Conservation (phyloP, 2,113 vertebrate genomes). For the Melierax canorus region DNA sequence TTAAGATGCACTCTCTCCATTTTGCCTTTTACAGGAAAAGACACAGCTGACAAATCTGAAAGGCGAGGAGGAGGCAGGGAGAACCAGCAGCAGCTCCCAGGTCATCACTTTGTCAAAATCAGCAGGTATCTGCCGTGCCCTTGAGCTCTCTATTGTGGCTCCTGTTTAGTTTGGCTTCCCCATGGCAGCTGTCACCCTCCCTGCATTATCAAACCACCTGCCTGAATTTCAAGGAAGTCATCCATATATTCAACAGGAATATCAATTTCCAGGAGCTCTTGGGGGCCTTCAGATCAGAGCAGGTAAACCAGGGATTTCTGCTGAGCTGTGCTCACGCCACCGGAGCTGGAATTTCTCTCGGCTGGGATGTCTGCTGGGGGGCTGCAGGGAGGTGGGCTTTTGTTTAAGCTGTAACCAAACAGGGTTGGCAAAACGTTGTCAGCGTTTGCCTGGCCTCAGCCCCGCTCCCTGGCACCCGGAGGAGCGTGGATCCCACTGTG, state of each 20-base stretch:
- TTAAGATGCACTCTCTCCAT: not conserved
- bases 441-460: not conserved
- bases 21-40: not conserved
- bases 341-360: not conserved
- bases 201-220: not conserved
- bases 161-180: not conserved
- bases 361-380: not conserved
- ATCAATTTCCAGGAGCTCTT: not conserved
- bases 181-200: not conserved
- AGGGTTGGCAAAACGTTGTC: not conserved
- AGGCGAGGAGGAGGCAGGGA: not conserved
- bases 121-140: not conserved
- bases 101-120: not conserved
- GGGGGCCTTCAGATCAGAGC: not conserved
- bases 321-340: not conserved
- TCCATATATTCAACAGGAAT: not conserved
- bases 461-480: not conserved
- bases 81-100: not conserved
- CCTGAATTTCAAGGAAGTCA: not conserved
- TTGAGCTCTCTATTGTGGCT: not conserved
- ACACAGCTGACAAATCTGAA: not conserved
- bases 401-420: not conserved
- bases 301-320: not conserved
- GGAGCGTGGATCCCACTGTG: accelerated
- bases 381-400: not conserved